Evolutionary conservation across 2,888 invertebrate genomes (phyloP).

Genomic region (Morpho deidamia): DNA sequence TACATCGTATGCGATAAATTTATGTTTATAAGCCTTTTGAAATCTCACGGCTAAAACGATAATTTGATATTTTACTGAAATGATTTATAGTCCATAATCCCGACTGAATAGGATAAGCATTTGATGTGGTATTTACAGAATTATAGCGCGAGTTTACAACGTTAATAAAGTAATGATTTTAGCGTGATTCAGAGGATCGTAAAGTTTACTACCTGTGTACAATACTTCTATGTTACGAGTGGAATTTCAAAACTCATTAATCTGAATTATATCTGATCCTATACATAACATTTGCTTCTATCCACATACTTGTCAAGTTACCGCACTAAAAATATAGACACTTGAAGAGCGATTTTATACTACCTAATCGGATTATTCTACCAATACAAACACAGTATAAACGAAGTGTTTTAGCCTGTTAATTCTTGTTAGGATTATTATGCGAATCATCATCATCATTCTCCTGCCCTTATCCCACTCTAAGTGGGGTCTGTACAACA

Average conservation of each 20-base stretch:
- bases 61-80: slow-evolving; percentile 41
- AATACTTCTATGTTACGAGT: too few species aligned
- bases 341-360: neutral
- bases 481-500: too few species aligned
- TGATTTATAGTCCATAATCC: slow-evolving; percentile 27
- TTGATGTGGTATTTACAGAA: slow-evolving; percentile 3
- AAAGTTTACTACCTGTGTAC: neutral
- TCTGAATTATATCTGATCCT: too few species aligned
- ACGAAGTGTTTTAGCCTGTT: too few species aligned
- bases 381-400: too few species aligned
- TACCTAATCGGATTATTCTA: neutral
- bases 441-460: too few species aligned
- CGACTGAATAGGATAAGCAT: slow-evolving; percentile 2
- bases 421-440: too few species aligned
- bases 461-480: too few species aligned
- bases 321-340: too few species aligned
- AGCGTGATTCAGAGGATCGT: neutral
- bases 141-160: slow-evolving; percentile 6
- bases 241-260: too few species aligned
- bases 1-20: slow-evolving; percentile 60
- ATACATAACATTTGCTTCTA: too few species aligned
- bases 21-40: slow-evolving; percentile 44
- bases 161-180: slow-evolving; percentile 7
- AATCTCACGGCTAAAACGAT: slow-evolving; percentile 37
- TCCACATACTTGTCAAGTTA: too few species aligned